Percentiles rank a stretch among this genome's conserved stretches.
phyloP scores from a whole-genome alignment of 2,888 invertebrate species.

The Stictocephala bisonia region DNA sequence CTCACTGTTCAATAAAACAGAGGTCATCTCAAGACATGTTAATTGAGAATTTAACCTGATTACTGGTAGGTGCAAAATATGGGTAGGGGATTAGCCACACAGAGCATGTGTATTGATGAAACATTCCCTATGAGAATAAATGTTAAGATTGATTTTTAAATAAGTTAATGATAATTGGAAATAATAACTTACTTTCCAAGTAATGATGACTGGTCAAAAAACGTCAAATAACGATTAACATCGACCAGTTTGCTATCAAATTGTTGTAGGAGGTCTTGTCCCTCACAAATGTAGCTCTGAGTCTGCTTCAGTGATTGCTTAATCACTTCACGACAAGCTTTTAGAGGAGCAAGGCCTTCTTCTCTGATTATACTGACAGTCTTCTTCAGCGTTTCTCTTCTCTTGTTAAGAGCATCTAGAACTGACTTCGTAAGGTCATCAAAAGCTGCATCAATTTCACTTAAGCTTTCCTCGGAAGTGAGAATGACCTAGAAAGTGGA shows the following conservation, averaged over 20 bases:
- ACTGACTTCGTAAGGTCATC: constrained; percentile 39
- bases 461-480: constrained; percentile 41
- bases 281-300: constrained; percentile 61
- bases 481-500: constrained; percentile 36
- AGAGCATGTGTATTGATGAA: no score
- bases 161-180: background rate
- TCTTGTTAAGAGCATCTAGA: constrained; percentile 35
- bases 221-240: constrained; percentile 27
- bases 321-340: constrained; percentile 64
- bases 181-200: constrained; percentile 63
- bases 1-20: no score
- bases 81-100: no score
- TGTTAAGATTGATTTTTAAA: no score
- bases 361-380: constrained; percentile 45
- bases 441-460: constrained; percentile 43
- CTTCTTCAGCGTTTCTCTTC: constrained; percentile 34
- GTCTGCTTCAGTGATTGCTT: constrained; percentile 63
- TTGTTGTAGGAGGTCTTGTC: constrained; percentile 58
- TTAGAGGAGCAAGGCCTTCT: constrained; percentile 64
- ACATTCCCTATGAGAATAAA: no score
- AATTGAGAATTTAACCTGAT: no score
- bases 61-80: no score
- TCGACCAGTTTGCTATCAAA: constrained; percentile 9
- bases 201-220: constrained; percentile 54
- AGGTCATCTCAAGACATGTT: no score